These are phyloP conservation scores for Pterocles gutturalis DNA, from an alignment of 2,113 vertebrate species.

Conservation along the genomic window DNA sequence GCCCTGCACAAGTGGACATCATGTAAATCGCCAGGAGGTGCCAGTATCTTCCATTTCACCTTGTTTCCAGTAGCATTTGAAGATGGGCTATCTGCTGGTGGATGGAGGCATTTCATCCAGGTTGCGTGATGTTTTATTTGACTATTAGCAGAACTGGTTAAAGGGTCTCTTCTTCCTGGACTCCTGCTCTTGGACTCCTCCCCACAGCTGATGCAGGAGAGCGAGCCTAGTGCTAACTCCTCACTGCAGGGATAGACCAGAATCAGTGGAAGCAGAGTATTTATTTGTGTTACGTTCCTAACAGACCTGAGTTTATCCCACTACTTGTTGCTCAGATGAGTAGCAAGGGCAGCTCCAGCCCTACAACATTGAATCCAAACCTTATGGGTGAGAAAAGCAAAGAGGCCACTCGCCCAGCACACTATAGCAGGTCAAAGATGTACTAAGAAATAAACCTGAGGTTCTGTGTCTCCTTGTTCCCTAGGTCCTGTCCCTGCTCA, in stretches of 20 bases:
- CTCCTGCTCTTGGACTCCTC: neutral
- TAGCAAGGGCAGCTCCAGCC: neutral
- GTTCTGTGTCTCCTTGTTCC: neutral
- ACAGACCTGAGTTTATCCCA: neutral
- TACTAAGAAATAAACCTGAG: neutral
- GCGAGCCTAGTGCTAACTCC: neutral
- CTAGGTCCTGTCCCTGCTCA: neutral
- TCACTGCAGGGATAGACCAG: neutral
- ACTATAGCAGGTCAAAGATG: neutral
- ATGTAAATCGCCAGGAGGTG: neutral
- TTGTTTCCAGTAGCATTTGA: neutral
- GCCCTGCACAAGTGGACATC: neutral
- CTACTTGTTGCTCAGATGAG: neutral
- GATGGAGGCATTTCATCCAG: neutral
- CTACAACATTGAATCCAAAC: neutral
- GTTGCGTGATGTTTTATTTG: neutral
- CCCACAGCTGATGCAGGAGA: neutral
- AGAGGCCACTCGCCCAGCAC: neutral
- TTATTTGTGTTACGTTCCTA: neutral
- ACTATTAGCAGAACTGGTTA: neutral
- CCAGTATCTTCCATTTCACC: neutral
- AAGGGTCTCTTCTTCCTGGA: neutral
- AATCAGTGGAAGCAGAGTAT: neutral
- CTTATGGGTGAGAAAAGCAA: neutral
- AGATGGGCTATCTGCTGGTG: neutral